Evolutionary conservation across 2,888 invertebrate genomes (phyloP), one percentile per base, ranked within the genome.

Genomic region (Drosophila pegasa): DNA sequence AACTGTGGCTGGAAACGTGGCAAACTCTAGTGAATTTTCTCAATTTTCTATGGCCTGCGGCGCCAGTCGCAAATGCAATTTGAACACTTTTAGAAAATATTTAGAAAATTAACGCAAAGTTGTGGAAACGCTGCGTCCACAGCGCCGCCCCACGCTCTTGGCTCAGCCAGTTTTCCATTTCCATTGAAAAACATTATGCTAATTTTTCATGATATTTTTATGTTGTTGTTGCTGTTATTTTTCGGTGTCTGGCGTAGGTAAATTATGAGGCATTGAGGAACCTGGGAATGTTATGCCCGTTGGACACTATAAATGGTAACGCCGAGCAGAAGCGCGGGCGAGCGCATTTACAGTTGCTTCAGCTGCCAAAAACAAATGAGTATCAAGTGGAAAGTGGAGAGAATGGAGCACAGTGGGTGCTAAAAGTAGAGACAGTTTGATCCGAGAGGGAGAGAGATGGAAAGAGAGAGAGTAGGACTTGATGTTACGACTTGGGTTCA

Each of bases 21-120:
- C 67, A 78, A 81, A 84, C 64, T 75, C 60, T 54, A 38, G 61
- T 57, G 61, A 68, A 55, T 69, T 75, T 71, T 56, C 77, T 45
- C 57, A 68, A 62, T 67, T 75, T 71, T 57, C 77, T 35, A 54
- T 60, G 58, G 67, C 77, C 82, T 51, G 74, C 57, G 80, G 85
- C 54, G 38, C 29, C 33, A 48, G 29, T 52, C 50, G 54, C 67
- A 83, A 84, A 84, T 78, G 75, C 75, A 84, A 88, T 84, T 84
- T 84, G 61, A 35, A 60, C 66, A 83, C 75, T 83, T 87, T 87
- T 78, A 57, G 70, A 87, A 84, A 88, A 85, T 85, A 85, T 85
- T 86, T 86, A 81, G 87, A 86, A 86, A 86, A 86, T 86, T 86
- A 88, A 87, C 87, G 87, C 87, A 88, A 86, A 84, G 80, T 86